Evolutionary conservation across 2,797 vertebrate genomes (phyloP), one percentile per base, ranked within the genome.

Genomic region (Pachyuromys duprasi): DNA sequence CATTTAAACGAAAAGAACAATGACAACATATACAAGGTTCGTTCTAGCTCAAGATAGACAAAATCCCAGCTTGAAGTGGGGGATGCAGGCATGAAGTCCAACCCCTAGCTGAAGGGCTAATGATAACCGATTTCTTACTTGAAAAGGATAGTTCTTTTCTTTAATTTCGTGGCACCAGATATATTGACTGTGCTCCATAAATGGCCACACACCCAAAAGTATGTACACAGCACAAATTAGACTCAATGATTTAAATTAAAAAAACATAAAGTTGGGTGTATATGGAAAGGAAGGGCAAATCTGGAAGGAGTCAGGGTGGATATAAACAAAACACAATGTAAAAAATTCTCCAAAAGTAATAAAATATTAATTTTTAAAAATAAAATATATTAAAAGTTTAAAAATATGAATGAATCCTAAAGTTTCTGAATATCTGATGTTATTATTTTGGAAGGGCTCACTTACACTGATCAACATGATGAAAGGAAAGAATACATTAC

Each of bases 401-500:
- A 96, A 91, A 75, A n/a, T 12, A 81, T 39, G 94, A 87, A 91
- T 86, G 22, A 89, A 28, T 60, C 20, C 4, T 3, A 69, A 69
- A 9, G 11, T 20, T 95, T 94, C 15, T 83, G 36, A 86, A 82
- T 2, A 53, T 91, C n/a, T 81, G 24, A 89, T 24, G 18, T 78
- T 36, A 75, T 74, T 90, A 67, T 94, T 95, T 93, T 88, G 62
- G 72, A 96, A 87, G 26, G 14, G 28, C 9, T 76, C 24, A 75
- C 57, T 81, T 96, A 86, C 1, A 90, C 7, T 86, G 8, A 93
- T 86, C n/a, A 78, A 31, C 13, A 97, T 86, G 42, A 89, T 53
- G 3, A 65, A 97, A 97, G 42, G 65, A 76, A 94, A 94, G 31
- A 91, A 95, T 82, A 93, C 55, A n/a, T 33, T 49, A 76, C 3